Conservation (phyloP, 2,797 vertebrate genomes). For the Phataginus tetradactyla region DNA sequence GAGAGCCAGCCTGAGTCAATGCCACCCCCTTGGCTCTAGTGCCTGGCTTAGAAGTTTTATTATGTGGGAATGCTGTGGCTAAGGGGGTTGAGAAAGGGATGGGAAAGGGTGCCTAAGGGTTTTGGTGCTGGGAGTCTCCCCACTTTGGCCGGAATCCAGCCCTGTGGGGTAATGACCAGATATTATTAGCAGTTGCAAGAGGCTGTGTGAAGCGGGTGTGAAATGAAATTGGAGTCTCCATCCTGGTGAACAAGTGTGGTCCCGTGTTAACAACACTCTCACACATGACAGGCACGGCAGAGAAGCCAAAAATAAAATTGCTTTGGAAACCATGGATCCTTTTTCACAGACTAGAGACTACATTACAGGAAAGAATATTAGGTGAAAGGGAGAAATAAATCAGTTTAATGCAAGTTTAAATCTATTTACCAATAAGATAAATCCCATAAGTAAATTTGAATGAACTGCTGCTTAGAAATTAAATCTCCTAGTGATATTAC, state of each 20-base stretch:
- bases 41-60: slow-evolving; percentile 48
- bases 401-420: not conserved
- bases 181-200: not conserved
- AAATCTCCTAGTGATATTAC: not conserved
- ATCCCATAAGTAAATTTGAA: not conserved
- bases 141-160: not conserved
- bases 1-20: not conserved
- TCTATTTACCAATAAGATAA: not conserved
- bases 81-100: not conserved
- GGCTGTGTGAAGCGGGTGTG: not conserved
- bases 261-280: not conserved
- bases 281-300: not conserved
- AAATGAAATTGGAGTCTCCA: not conserved
- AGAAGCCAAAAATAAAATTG: not conserved
- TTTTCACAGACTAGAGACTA: not conserved
- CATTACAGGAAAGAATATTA: not conserved
- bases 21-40: not conserved
- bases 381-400: not conserved
- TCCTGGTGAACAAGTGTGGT: not conserved
- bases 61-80: not conserved
- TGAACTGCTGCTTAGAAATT: not conserved
- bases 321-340: not conserved
- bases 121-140: not conserved
- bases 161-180: not conserved
- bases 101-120: not conserved